Evolutionary conservation across 35 echinoderm and acorn worm genomes (phyloP), one percentile per base, ranked within the genome.

Genomic region (Hemicentrotus pulcherrimus): DNA sequence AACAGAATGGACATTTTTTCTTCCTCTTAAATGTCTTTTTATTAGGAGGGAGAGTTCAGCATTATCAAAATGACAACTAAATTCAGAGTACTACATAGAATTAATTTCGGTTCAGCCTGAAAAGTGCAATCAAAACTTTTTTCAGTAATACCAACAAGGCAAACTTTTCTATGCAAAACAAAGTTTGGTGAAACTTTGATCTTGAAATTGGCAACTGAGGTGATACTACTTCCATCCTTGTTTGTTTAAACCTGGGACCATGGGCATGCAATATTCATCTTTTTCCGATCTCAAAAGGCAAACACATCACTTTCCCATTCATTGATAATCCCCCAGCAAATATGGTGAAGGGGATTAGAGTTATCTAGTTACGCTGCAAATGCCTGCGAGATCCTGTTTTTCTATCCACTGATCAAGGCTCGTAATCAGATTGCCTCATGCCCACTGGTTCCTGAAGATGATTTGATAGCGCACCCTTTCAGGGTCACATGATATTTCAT

Each of bases 311-410:
- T 78, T 78, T 78, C 65, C 65, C 65, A 78, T 78, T 78, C 65
- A 28, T 78, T 4, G 65, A 78, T 78, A 78, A 78, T 78, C 65
- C 65, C 65, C 19, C 19, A 28, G 65, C 65, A 78, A 78, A 78
- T 78, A 78, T 78, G 65, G 65, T 78, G 65, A 78, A 78, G 65
- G 65, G 65, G 65, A 78, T 78, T 78, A 78, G 65, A 78, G 65
- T 78, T 78, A 78, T 78, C 65, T 78, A 78, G 65, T 78, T 78
- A 78, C 65, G 65, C 65, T 78, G 65, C 65, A 78, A 78, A 78
- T 78, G 65, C 65, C 65, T 78, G 65, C 65, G 24, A 78, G 65
- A 78, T 78, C 65, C 65, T 78, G 65, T 78, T 78, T 78, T 78
- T 78, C 65, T 78, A 78, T 78, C 65, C 65, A 28, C 19, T 78